phyloP scores from a whole-genome alignment of 2,113 vertebrate species.

The Rhombomys opimus region DNA sequence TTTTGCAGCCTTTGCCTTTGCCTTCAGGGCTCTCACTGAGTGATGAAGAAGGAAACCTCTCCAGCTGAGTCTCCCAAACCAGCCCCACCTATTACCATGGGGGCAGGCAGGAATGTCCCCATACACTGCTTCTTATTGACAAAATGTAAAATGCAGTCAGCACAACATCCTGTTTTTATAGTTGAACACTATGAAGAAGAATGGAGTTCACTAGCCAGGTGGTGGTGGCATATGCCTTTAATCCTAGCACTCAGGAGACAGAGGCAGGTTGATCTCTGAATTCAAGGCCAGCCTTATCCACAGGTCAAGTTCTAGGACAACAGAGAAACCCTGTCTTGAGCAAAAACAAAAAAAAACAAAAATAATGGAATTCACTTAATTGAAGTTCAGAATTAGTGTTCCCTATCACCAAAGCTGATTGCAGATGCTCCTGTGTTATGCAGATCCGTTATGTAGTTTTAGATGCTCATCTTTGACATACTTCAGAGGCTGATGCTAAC shows the following conservation, averaged over 20 bases:
- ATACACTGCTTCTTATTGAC: neutral
- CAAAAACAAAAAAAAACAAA: neutral
- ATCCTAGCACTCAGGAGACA: no score
- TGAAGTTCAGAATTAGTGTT: neutral
- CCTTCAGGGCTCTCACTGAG: neutral
- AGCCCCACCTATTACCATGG: no score
- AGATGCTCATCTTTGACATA: neutral
- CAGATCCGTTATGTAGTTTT: neutral
- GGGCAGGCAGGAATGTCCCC: neutral
- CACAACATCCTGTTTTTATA: neutral
- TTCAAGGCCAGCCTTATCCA: no score
- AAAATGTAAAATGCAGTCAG: neutral
- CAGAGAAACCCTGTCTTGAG: neutral
- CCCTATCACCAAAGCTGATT: neutral
- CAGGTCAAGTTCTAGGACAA: neutral
- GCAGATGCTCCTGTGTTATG: neutral
- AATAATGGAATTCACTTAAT: neutral
- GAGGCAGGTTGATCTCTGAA: no score
- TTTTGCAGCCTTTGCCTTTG: neutral
- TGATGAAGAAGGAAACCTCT: neutral
- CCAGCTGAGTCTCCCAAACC: neutral
- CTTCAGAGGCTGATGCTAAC: neutral
- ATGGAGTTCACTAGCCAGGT: neutral
- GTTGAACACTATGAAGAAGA: neutral
- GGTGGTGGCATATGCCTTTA: no score